phyloP scores from a whole-genome alignment of 2,113 vertebrate genomes.

The Prochilodus magdalenae region DNA sequence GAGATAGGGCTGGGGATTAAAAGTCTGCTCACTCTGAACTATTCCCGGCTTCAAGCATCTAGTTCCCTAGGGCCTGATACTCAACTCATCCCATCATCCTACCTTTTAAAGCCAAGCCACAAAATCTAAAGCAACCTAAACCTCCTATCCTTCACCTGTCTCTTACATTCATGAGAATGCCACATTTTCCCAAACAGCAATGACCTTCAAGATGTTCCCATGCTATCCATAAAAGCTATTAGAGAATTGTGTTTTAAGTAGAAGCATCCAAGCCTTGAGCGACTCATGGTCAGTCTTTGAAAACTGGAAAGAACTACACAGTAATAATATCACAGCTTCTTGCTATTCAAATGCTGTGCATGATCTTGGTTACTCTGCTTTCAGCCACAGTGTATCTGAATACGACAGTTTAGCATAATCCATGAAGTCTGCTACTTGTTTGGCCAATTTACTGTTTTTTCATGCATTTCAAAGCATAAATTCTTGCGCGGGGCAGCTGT shows the following conservation, averaged over 20 bases:
- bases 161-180: slow-evolving; percentile 72
- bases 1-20: slow-evolving; percentile 73
- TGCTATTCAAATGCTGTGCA: no score
- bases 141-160: slow-evolving; percentile 68
- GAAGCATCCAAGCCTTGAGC: slow-evolving; percentile 32
- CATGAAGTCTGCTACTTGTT: background rate
- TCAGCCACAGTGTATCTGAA: background rate
- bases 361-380: background rate
- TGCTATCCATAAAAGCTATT: slow-evolving; percentile 23
- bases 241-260: slow-evolving; percentile 34
- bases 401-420: background rate
- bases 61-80: slow-evolving; percentile 64
- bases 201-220: background rate
- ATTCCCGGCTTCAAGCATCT: slow-evolving; percentile 78
- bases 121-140: slow-evolving; percentile 63
- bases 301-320: background rate
- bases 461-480: background rate
- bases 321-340: background rate
- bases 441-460: background rate
- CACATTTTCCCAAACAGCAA: slow-evolving; percentile 58
- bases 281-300: background rate
- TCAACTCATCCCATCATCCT: slow-evolving; percentile 60
- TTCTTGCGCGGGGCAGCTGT: background rate
- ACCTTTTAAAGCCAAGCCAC: slow-evolving; percentile 65
- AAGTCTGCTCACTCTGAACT: slow-evolving; percentile 80